These are phyloP conservation scores for Lepus townsendii DNA, from an alignment of 2,797 vertebrate species.

Conservation along the genomic window DNA sequence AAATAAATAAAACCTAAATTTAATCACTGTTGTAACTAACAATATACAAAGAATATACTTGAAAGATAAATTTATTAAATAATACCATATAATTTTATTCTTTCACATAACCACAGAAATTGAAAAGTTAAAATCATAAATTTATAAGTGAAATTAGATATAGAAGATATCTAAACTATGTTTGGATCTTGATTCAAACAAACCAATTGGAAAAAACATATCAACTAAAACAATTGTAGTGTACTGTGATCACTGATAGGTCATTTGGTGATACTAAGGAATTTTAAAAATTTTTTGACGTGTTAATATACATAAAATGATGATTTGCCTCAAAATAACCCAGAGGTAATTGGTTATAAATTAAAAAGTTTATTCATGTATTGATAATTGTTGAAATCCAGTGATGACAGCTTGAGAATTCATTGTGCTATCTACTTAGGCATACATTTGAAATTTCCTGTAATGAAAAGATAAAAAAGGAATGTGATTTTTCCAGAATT, in stretches of 20 bases:
- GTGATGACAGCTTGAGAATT: background rate
- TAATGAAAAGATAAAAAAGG: background rate
- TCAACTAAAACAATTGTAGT: background rate
- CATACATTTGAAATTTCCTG: background rate
- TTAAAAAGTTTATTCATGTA: background rate
- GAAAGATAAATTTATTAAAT: background rate
- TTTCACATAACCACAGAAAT: background rate
- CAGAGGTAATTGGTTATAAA: no score
- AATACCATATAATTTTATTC: background rate
- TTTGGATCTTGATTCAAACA: background rate
- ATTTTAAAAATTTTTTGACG: background rate
- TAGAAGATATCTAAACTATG: background rate
- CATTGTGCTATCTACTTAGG: background rate
- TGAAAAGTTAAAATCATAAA: background rate
- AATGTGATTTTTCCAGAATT: background rate
- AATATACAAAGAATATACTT: background rate
- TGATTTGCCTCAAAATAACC: background rate
- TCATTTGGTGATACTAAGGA: background rate
- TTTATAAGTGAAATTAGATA: background rate
- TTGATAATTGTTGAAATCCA: background rate
- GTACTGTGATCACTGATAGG: background rate
- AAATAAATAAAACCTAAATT: background rate
- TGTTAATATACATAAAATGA: background rate
- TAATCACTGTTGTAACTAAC: background rate
- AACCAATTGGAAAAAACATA: background rate